Percentiles rank a stretch among this genome's conserved stretches.
phyloP scores from a whole-genome alignment of 2,888 invertebrate species.

The Eristalis intricaria region DNA sequence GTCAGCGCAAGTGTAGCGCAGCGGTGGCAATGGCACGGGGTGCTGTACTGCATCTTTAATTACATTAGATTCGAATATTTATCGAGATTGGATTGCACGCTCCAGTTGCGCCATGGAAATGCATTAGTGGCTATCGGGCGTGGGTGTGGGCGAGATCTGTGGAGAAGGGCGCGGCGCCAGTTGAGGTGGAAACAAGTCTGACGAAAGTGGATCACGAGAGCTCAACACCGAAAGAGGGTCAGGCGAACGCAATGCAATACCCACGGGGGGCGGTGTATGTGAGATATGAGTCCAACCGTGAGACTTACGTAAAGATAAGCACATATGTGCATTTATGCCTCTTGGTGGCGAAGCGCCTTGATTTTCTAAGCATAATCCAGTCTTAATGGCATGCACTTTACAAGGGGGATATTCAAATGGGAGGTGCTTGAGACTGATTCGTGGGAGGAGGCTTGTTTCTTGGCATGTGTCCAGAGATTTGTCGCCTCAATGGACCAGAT shows the following conservation, averaged over 20 bases:
- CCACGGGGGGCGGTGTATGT: not conserved
- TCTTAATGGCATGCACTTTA: not conserved
- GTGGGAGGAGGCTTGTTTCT: not conserved
- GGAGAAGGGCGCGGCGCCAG: not conserved
- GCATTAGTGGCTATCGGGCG: slow-evolving; percentile 1
- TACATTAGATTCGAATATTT: slow-evolving; percentile 56
- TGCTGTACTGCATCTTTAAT: slow-evolving; percentile 44
- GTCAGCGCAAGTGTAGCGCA: slow-evolving; percentile 17
- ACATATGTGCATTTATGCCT: not conserved
- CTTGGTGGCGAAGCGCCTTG: not conserved
- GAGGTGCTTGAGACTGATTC: not conserved
- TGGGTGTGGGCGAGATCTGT: not conserved
- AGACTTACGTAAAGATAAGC: not conserved
- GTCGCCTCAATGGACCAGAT: not conserved
- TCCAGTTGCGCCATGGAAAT: slow-evolving; percentile 36
- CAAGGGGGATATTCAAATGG: not conserved
- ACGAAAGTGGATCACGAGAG: not conserved
- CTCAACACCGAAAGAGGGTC: not conserved
- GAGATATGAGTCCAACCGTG: not conserved
- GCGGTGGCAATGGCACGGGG: not conserved
- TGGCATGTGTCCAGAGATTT: not conserved
- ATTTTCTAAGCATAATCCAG: not conserved
- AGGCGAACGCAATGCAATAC: not conserved
- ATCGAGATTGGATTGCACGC: slow-evolving; percentile 54
- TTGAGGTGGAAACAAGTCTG: not conserved